These are phyloP conservation scores for Lamprotornis superbus DNA, from an alignment of 2,113 vertebrate species.

Conservation along the genomic window DNA sequence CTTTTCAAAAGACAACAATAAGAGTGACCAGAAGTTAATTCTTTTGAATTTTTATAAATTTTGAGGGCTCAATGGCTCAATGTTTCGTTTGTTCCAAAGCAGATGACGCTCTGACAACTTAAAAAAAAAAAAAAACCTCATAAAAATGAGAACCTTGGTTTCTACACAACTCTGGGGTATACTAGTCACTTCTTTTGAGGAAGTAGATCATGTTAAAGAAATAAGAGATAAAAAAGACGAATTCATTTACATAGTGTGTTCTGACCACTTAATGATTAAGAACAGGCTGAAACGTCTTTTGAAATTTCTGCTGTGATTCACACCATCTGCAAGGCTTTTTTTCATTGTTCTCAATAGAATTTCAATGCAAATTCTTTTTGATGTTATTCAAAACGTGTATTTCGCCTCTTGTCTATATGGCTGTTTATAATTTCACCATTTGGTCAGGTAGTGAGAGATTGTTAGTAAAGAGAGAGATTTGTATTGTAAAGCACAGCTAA, in stretches of 20 bases:
- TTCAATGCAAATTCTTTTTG: background rate
- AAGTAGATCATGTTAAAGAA: background rate
- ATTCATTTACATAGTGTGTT: background rate
- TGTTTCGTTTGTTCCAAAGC: background rate
- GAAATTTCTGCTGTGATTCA: background rate
- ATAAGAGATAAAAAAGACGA: background rate
- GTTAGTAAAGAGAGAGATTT: background rate
- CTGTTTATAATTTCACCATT: background rate
- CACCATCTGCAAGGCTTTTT: background rate
- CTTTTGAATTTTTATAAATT: background rate
- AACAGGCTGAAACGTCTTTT: background rate
- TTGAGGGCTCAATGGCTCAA: accelerated
- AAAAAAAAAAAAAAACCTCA: background rate
- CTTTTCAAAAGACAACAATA: background rate
- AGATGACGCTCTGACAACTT: background rate
- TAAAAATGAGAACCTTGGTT: background rate
- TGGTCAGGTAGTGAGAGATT: background rate
- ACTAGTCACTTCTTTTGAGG: background rate
- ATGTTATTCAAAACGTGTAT: background rate
- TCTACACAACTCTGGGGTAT: background rate
- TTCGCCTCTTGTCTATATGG: background rate
- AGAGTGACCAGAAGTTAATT: background rate
- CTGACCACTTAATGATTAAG: background rate
- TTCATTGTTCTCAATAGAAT: background rate
- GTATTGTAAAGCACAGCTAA: background rate